Evolutionary conservation across 1,140 invertebrate species (phyloP), one percentile per base, ranked within the genome.

Genomic region (Drosophila baimaii): DNA sequence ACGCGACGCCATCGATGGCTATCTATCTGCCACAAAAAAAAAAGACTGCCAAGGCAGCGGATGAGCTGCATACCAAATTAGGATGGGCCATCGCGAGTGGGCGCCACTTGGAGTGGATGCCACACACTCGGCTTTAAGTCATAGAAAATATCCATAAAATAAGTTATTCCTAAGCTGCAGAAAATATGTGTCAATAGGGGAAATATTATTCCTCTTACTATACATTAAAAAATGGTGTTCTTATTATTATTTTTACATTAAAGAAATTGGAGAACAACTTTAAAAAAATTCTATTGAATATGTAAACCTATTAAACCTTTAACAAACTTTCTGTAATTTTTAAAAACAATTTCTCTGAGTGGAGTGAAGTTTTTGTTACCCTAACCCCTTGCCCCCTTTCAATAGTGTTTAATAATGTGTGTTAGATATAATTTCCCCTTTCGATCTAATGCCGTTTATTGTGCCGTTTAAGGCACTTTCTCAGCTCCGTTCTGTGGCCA

Each of bases 21-120:
- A 86, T 88, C 72, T 73, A 84, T 84, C 81, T 70, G 71, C 39
- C 56, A 25, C 69, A 47, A 52, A 31, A 19, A n/a, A 25, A 10
- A 51, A 61, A 63, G 51, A 43, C 61, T 58, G 55, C 31, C 25
- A 35, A 27, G 62, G 27, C 70, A 57, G 66, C 51, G 63, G 63
- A 65, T 70, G 80, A 58, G 63, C 37, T 69, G 81, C 84, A 89
- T 88, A 88, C 68, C 78, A 83, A 88, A 86, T 86, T 72, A 83
- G 79, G 33, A 55, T 58, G 33, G 39, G 27, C 29, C 0, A 56
- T 27, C 56, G 61, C 59, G 76, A 83, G 83, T 88, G 83, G 83
- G 83, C 83, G 83, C 83, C 83, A 88, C 84, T 73, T 46, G 44
- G 57, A 35, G 27, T 41, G 46, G 62, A 59, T 49, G 49, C 55